Evolutionary conservation across 2,888 invertebrate genomes (phyloP), one percentile per base, ranked within the genome.

Genomic region (Phorcus lineatus): DNA sequence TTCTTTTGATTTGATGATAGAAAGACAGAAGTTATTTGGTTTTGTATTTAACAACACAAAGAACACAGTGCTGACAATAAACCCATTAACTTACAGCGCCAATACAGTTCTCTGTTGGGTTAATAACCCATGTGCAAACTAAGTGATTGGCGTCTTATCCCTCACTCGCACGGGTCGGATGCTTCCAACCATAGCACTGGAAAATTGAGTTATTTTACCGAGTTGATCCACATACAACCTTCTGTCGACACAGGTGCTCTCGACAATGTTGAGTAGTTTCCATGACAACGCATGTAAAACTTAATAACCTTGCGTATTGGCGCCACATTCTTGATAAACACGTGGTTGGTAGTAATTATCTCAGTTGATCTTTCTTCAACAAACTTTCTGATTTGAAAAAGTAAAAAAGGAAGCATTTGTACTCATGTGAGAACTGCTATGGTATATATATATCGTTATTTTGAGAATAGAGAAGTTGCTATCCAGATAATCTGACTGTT

Each of bases 161-260:
- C 13, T 13, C 47, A 13, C 47, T 47, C 1, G 7, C 47, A 11
- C 13, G 11, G 11, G 47, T 47, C 11, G 47, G 1, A 11, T 28
- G 16, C 62, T 62, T 17, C 24, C 2, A 36, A 36, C 36, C 36
- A 36, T 36, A 36, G 36, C 24, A 62, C 62, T 28, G 62, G 24
- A 62, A 62, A 62, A 62, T 62, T 62, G 62, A 62, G 28, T 62
- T 62, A 62, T 28, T 57, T 28, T 62, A 62, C 28, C n/a, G 28
- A 62, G 28, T 24, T 28, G 28, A 62, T 62, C 24, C 62, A 62
- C 24, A 62, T 24, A 24, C 28, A 24, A 28, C 16, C 62, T 24
- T 28, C 9, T 28, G 47, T 47, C 24, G 62, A 62, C 24, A 62
- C 62, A 62, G 62, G 28, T 62, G 62, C 62, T 28, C 4, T 0